phyloP scores from a whole-genome alignment of 2,113 vertebrate genomes.

The Zapornia atra region DNA sequence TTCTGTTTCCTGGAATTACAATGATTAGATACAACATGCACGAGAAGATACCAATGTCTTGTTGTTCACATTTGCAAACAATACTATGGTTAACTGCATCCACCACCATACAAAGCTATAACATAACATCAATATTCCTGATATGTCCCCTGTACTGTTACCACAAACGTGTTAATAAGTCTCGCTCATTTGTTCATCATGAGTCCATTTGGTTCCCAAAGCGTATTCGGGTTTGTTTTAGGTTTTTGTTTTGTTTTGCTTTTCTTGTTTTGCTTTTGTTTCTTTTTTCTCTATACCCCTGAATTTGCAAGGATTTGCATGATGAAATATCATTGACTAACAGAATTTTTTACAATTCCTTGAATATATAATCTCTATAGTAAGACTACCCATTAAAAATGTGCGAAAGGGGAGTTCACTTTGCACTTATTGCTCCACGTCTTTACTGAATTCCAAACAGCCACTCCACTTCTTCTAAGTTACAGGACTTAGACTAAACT shows the following conservation, averaged over 20 bases:
- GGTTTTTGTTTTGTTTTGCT: neutral
- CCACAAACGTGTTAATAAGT: constrained; percentile 66
- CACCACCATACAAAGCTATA: constrained; percentile 79
- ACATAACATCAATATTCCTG: constrained; percentile 66
- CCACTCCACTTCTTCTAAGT: neutral
- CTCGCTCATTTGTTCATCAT: constrained; percentile 75
- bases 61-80: constrained; percentile 83
- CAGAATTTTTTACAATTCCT: constrained; percentile 94
- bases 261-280: neutral
- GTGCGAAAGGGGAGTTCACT: constrained; percentile 75
- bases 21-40: constrained; percentile 84
- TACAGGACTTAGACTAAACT: constrained; percentile 59
- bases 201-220: constrained; percentile 85
- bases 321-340: constrained; percentile 89
- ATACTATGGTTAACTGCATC: constrained; percentile 85
- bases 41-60: constrained; percentile 76
- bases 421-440: constrained; percentile 87
- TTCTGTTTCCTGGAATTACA: constrained; percentile 99
- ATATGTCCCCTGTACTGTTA: constrained; percentile 64
- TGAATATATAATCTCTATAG: constrained; percentile 78
- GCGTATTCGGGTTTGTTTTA: constrained; percentile 56
- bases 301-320: constrained; percentile 81
- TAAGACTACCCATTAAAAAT: constrained; percentile 77
- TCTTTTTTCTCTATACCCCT: constrained; percentile 79
- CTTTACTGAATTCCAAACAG: constrained; percentile 70